Evolutionary conservation across 2,888 invertebrate species (phyloP), one percentile per base, ranked within the genome.

Genomic region (Lampropteryx suffumata): DNA sequence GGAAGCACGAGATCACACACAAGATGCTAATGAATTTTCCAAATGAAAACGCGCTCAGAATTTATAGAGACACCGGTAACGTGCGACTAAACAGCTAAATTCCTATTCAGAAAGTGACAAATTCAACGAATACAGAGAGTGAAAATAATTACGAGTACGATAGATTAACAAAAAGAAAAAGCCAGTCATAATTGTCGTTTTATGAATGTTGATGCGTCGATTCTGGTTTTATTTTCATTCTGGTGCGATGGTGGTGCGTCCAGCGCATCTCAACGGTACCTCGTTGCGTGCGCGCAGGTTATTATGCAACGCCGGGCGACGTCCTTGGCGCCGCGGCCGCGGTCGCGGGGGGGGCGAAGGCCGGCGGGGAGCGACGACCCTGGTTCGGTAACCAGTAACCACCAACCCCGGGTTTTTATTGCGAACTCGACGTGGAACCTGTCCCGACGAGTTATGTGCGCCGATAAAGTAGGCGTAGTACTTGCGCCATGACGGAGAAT

Each of bases 241-340:
- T 27, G 50, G 24, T 39, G 35, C 33, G 41, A 34, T 35, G 50
- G 34, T 39, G 50, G 32, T 37, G 45, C 26, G 61, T 42, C 41
- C 32, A 39, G 71, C 69, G 67, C 71, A 72, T 73, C 74, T 64
- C 71, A 80, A 84, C 84, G 85, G 85, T 83, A 84, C 75, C 77
- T 66, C 58, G 62, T 65, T 82, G 84, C 84, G 79, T 82, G 84
- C 77, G 73, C 54, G 59, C 59, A 67, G 67, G 61, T 68, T 78
- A 82, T 88, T 88, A 88, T 85, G 88, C 84, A 88, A 88, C 74
- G 64, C 59, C 76, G 75, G 73, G 78, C 78, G 82, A 75, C 87
- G 88, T 86, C 88, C 88, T 88, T 89, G 82, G 59, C 73, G 65
- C 69, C 63, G 67, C 64, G 59, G 61, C 66, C 59, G 66, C 68